Evolutionary conservation across 2,888 invertebrate species (phyloP).

Genomic region (Amiota mariae): DNA sequence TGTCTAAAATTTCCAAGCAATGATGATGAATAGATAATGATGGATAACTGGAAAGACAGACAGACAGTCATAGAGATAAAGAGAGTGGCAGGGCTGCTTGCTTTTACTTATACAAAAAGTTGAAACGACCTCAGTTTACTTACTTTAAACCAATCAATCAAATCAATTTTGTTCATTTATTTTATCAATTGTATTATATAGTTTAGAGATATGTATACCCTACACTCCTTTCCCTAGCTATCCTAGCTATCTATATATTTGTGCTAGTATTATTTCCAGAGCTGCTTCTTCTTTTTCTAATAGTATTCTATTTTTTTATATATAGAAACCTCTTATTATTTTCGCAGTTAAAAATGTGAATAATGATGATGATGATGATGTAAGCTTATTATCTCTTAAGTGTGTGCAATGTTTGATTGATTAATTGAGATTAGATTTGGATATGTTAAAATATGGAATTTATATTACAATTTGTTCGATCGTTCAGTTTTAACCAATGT

Average conservation of each 20-base stretch:
- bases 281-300: not conserved
- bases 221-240: too few relatives aligned
- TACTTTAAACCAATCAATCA: too few relatives aligned
- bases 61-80: not conserved
- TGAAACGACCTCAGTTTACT: slow-evolving; percentile 12
- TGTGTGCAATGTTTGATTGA: not conserved
- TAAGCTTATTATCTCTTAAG: not conserved
- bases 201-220: not conserved
- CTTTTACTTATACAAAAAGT: not conserved
- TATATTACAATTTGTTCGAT: too few relatives aligned
- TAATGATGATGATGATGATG: too few relatives aligned
- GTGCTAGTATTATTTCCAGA: slow-evolving; percentile 14
- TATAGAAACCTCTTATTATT: not conserved
- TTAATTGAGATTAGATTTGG: not conserved
- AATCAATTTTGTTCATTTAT: not conserved
- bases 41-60: not conserved
- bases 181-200: slow-evolving; percentile 20
- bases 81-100: not conserved
- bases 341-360: too few relatives aligned
- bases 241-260: not conserved
- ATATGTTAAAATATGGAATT: too few relatives aligned
- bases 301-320: not conserved
- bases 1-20: slow-evolving; percentile 54
- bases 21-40: not conserved
- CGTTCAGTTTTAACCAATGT: not conserved